phyloP scores from a whole-genome alignment of 2,888 invertebrate species.

The Therioaphis trifolii region DNA sequence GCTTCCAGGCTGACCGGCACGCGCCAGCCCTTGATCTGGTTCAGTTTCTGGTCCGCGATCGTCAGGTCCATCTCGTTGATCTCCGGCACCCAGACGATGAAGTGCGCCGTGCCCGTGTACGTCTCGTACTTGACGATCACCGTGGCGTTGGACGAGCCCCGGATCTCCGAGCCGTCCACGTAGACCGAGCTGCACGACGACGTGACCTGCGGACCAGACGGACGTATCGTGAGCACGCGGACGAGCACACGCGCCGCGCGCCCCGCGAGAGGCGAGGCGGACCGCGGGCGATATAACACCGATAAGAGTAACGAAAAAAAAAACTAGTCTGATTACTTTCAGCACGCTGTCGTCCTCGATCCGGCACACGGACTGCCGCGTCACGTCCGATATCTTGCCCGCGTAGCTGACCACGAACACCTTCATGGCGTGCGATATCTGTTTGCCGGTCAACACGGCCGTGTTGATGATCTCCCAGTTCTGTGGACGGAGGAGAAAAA shows the following conservation, averaged over 20 bases:
- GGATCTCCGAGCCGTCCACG: conserved; percentile 93
- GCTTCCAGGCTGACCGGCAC: conserved; percentile 72
- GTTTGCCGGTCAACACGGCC: conserved; percentile 91
- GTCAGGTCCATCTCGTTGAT: conserved; percentile 86
- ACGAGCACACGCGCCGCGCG: not conserved
- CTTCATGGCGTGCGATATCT: conserved; percentile 94
- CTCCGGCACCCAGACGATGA: conserved; percentile 97
- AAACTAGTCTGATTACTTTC: conserved; percentile 84
- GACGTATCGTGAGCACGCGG: not conserved
- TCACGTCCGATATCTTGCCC: conserved; percentile 94
- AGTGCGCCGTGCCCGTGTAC: conserved; percentile 86
- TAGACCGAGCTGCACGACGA: conserved; percentile 96
- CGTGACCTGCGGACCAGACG: conserved; percentile 79
- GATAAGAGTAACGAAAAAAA: no score
- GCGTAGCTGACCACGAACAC: conserved; percentile 94
- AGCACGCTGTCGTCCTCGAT: conserved; percentile 95
- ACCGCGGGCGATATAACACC: no score
- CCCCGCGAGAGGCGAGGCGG: no score
- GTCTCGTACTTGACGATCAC: conserved; percentile 93
- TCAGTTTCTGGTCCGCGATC: conserved; percentile 87
- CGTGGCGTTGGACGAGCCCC: conserved; percentile 94
- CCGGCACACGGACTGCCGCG: conserved; percentile 92
- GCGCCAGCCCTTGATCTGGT: conserved; percentile 95
- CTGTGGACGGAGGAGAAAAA: conserved; percentile 75
- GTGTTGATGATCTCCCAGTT: conserved; percentile 96